Percentiles rank a stretch among this genome's conserved stretches.
Evolutionary conservation across 2,113 vertebrate genomes (phyloP).

Genomic region (Tichodroma muraria): DNA sequence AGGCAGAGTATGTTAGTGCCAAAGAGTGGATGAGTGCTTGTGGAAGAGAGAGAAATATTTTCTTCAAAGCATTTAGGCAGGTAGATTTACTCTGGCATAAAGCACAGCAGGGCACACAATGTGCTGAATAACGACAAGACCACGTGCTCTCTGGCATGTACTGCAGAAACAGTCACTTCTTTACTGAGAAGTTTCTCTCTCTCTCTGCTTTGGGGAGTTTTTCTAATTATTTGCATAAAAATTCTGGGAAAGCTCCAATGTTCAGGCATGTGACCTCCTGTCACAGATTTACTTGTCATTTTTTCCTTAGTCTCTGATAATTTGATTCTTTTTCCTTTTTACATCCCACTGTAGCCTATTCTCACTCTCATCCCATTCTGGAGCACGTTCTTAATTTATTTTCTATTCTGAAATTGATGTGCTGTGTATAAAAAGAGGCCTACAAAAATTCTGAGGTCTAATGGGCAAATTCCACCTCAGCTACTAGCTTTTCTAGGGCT

Average conservation of each 20-base stretch:
- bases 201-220: not conserved
- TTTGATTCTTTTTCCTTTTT: not conserved
- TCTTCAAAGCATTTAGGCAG: not conserved
- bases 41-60: not conserved
- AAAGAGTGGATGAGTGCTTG: not conserved
- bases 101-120: not conserved
- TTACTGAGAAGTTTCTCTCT: not conserved
- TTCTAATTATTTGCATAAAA: not conserved
- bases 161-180: not conserved
- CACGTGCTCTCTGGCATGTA: not conserved
- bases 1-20: not conserved
- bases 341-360: not conserved
- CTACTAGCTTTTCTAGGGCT: not conserved
- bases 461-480: not conserved
- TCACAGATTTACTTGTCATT: not conserved
- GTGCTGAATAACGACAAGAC: not conserved
- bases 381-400: not conserved
- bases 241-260: not conserved
- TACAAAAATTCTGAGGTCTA: not conserved
- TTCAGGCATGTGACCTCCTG: not conserved
- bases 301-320: not conserved
- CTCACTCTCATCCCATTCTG: not conserved
- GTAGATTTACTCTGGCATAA: not conserved
- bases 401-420: not conserved
- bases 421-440: not conserved